Conservation (phyloP, 1,140 invertebrate genomes). For the Leucophenga varia region DNA sequence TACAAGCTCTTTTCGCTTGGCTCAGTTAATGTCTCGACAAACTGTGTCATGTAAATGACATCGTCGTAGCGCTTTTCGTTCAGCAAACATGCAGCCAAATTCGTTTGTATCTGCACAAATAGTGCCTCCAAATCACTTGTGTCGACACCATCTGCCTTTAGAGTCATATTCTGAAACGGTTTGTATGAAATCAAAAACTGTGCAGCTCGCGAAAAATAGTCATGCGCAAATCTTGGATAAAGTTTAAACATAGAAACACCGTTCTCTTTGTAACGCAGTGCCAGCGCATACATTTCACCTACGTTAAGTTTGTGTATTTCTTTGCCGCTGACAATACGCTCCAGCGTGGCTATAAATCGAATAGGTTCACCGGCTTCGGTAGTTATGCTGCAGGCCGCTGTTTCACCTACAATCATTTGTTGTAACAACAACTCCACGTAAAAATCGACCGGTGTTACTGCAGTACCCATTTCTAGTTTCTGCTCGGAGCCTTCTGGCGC, state of each 20-base stretch:
- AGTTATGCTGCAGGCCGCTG: conserved; percentile 32
- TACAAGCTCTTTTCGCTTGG: conserved; percentile 51
- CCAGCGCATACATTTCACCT: conserved; percentile 30
- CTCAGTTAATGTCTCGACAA: conserved; percentile 33
- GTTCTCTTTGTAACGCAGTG: conserved; percentile 41
- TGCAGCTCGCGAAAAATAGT: conserved; percentile 47
- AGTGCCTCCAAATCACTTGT: conserved; percentile 29
- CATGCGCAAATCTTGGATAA: conserved; percentile 46
- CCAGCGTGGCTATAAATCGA: conserved; percentile 30
- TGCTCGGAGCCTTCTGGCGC: conserved; percentile 7
- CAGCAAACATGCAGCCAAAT: conserved; percentile 47
- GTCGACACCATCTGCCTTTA: conserved; percentile 29
- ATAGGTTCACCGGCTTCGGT: conserved; percentile 32
- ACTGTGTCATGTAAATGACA: conserved; percentile 46
- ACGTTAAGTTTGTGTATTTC: conserved; percentile 36
- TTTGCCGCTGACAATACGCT: conserved; percentile 26
- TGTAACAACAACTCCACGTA: conserved; percentile 47
- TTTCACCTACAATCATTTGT: conserved; percentile 46
- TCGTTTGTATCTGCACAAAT: conserved; percentile 45
- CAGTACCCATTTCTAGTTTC: conserved; percentile 37
- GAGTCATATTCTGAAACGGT: conserved; percentile 38
- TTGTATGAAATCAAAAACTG: conserved; percentile 49
- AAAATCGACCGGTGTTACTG: conserved; percentile 41
- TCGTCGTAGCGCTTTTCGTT: conserved; percentile 50
- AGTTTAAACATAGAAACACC: conserved; percentile 51